Base-by-base conservation (phyloP, 2,888 invertebrate genomes). In the Lithophane semibrunnea region DNA sequence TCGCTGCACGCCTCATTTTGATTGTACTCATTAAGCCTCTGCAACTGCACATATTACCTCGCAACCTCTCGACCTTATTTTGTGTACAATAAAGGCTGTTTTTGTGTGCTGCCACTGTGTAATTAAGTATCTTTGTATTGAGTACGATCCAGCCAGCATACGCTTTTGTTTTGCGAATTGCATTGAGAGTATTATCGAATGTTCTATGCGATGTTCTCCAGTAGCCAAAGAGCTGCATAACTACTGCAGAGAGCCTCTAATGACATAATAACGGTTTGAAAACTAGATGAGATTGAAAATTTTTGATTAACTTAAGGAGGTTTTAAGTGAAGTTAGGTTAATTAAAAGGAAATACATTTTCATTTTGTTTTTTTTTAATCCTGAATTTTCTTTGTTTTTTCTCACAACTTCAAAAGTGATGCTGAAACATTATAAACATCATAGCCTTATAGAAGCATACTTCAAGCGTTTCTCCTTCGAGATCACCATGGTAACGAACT, bases 21-120 rank as follows among this genome's bases (percentile, higher is more conserved):
- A 92, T 90, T 92, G 89, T 88, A 75, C 92, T 91, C 91, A 93
- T 93, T 93, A 92, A 89, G 77, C 83, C 84, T 78, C 86, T 84
- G 88, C 83, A 85, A 81, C 88, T 85, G 88, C 84, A 83, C 84
- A 82, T 77, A 86, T 85, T 88, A 82, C 78, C 77, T 72, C 69
- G 74, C 74, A 84, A 84, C 86, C 86, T 87, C 81, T 86, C 84
- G 76, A 88, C 91, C 82, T 88, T 91, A 89, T 90, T 86, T 72
- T 77, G 66, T 67, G 69, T 64, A 72, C 63, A 80, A 83, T 87
- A 89, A 86, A 86, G 80, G 75, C 74, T 82, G 75, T 80, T 86
- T 86, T 88, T 69, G 77, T 79, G 56, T 69, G 73, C 76, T 69
- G 60, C 56, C 42, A 56, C 72, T 66, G 79, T 85, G 88, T 88